These are phyloP conservation scores for Hypotaenidia okinawae DNA, from an alignment of 2,797 vertebrate genomes.

Conservation along the genomic window DNA sequence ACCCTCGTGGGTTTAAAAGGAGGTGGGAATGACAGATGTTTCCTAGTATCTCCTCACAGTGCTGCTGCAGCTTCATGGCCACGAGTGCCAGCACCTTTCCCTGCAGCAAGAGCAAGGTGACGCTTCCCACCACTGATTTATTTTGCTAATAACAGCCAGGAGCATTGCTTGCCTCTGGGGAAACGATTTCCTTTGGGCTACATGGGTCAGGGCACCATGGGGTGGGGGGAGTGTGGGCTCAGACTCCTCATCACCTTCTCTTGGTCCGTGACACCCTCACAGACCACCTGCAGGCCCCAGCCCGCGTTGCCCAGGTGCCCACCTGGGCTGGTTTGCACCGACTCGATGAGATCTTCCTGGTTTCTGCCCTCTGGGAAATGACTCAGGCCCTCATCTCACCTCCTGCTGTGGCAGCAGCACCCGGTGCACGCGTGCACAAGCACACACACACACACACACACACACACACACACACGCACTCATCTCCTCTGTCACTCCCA, in stretches of 20 bases:
- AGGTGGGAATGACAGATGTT: neutral
- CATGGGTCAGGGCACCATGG: rapidly evolving
- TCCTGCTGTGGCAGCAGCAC: neutral
- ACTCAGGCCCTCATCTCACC: neutral
- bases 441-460: rapidly evolving
- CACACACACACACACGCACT: too few species aligned
- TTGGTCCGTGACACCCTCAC: neutral
- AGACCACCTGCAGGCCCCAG: neutral
- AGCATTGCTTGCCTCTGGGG: neutral
- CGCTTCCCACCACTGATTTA: neutral
- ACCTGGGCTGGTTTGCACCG: neutral
- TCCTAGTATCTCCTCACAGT: neutral
- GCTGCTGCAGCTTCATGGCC: neutral
- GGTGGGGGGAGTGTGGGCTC: neutral
- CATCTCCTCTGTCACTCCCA: neutral
- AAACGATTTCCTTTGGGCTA: neutral
- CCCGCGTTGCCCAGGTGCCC: rapidly evolving
- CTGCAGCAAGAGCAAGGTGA: neutral
- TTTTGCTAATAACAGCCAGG: neutral
- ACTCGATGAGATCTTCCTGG: neutral
- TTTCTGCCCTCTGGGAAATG: neutral
- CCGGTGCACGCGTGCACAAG: neutral
- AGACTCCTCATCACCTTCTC: neutral
- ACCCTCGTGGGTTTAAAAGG: neutral
- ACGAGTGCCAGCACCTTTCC: rapidly evolving